phyloP scores from a whole-genome alignment of 2,113 vertebrate genomes.

The Callipepla californica region DNA sequence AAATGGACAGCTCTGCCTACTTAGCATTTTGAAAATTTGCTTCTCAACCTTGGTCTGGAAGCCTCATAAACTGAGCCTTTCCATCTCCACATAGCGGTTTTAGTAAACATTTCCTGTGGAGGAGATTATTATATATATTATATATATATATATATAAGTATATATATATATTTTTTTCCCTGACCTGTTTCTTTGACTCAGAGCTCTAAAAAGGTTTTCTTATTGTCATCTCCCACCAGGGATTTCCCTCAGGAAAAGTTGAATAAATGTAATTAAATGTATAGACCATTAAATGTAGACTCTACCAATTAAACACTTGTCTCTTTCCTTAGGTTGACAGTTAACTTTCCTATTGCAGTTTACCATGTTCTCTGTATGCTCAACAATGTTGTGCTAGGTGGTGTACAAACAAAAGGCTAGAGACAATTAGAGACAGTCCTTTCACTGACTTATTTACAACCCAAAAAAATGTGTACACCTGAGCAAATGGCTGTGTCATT shows the following conservation, averaged over 20 bases:
- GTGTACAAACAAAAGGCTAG: background rate
- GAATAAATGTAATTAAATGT: background rate
- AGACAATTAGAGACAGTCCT: background rate
- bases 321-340: background rate
- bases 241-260: background rate
- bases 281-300: background rate
- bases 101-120: background rate
- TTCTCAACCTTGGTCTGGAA: background rate
- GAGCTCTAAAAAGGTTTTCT: background rate
- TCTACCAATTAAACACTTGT: background rate
- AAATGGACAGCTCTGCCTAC: constrained; percentile 29
- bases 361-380: background rate
- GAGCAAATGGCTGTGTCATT: background rate
- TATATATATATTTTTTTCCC: background rate
- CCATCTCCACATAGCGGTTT: background rate
- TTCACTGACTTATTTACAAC: background rate
- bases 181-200: background rate
- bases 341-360: background rate
- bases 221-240: background rate
- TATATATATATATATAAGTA: too few species aligned
- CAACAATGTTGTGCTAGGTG: background rate
- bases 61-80: background rate
- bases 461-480: background rate
- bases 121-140: background rate
- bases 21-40: constrained; percentile 42